Base-by-base conservation (phyloP, 2,888 invertebrate genomes). In the Heliconius ethilla region DNA sequence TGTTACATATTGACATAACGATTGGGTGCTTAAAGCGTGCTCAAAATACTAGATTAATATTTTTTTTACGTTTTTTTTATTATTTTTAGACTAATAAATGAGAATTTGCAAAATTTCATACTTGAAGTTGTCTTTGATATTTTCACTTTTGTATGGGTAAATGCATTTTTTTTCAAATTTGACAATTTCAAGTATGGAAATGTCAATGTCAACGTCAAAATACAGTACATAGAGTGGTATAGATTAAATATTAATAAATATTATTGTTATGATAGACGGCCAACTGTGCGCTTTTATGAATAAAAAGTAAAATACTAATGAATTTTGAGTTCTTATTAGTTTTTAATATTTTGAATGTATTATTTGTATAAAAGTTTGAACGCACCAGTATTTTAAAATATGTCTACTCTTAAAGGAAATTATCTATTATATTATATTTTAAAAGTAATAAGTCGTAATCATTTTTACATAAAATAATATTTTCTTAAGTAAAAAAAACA, bases 1-100 rank as follows among this genome's bases (percentile, higher is more conserved):
- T n/a, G n/a, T 77, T 75, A 78, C 70, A 73, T 59, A 45, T 73
- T 75, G 80, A 78, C 77, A 51, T 62, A 79, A 59, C 29, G 29
- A 55, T 33, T 55, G 80, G 80, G 82, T 82, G 82, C 82, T 82
- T 75, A 70, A 66, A 70, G 79, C 70, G 81, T 81, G 81, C 81
- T 82, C 82, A 81, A 81, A 77, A 74, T 55, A 78, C 55, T 79
- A 80, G 78, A 74, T 77, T 67, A 80, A 78, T 81, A 70, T 70
- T 45, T 77, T 73, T 78, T 74, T 78, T 78, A 80, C 70, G 27
- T 70, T 59, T 81, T 81, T 75, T 78, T 75, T 75, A 59, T 77
- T 62, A 67, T 51, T 55, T 70, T 11, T 70, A 70, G 45, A 51
- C 27, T 63, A 62, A 62, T 72, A 70, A 63, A 65, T 63, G 62